Base-by-base conservation (phyloP, 2,113 vertebrate species). In the Siphamia tubifer region DNA sequence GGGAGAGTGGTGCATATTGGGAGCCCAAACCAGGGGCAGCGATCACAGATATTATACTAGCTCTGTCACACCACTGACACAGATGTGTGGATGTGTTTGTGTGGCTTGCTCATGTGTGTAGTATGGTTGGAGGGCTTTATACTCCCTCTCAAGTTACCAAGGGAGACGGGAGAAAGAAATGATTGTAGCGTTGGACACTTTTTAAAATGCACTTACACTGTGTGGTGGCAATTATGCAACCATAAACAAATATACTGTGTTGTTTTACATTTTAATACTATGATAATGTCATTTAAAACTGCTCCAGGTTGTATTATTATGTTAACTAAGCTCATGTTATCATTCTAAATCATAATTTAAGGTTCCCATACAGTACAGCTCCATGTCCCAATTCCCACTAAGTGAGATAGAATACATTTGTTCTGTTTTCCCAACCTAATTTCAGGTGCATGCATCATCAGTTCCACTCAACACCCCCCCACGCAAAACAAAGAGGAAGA, bases 11-110 rank as follows among this genome's bases (percentile, higher is more conserved):
- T 82, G 90, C 87, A 84, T 87, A 89, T 87, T 69, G 90, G 89
- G 93, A 91, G 92, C 77, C 89, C 85, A 86, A 81, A 88, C 84
- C 90, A 78, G 40, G 79, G 68, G 62, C 20, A 63, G 57, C 0
- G 91, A 93, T 94, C 91, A 91, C 85, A 93, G 91, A 90, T 91
- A 90, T 84, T 88, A 87, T 91, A 90, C 89, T 74, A 77, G 81
- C 84, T 57, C 6, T 74, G 15, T 30, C 45, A 47, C 65, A 28
- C 35, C 23, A 42, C 35, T 45, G 49, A 49, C 52, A 49, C 21
- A 15, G 13, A 36, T 48, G 24, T 44, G n/a, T 4, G 36, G 15
- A 38, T 31, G 27, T 23, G 52, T 31, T 34, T 12, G 10, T 12
- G 7, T 24, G 48, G 34, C 34, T n/a, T 40, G 36, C 16, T 31